Evolutionary conservation across 1,140 invertebrate species (phyloP).

Genomic region (Yoshiicerus persimilis): DNA sequence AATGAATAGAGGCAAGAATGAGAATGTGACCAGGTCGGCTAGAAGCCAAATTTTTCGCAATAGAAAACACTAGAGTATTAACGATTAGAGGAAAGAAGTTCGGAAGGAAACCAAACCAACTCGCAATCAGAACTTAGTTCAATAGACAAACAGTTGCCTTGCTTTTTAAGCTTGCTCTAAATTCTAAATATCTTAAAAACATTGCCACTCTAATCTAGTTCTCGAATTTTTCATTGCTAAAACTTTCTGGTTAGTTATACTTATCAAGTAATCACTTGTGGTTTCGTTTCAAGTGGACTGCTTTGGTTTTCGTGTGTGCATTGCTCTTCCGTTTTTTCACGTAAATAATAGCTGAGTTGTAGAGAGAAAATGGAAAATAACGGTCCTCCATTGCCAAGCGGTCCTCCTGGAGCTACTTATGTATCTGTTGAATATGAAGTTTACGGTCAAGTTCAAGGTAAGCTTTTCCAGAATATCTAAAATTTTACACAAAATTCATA

Average conservation of each 20-base stretch:
- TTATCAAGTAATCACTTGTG: neutral
- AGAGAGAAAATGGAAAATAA: neutral
- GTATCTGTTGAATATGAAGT: conserved; percentile 85
- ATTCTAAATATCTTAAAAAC: conserved; percentile 4
- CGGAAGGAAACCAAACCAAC: neutral
- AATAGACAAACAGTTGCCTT: conserved; percentile 2
- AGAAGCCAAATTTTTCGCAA: conserved; percentile 10
- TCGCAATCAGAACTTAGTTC: neutral
- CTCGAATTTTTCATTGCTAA: neutral
- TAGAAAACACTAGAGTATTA: conserved; percentile 1
- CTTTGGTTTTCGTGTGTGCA: neutral
- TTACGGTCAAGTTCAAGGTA: conserved; percentile 84
- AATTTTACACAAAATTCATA: too few species aligned
- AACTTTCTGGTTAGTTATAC: neutral
- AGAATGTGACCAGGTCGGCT: conserved; percentile 19
- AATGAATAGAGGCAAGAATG: neutral
- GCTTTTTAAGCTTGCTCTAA: conserved; percentile 14
- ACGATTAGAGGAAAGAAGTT: neutral
- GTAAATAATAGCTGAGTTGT: neutral
- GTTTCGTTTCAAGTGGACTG: neutral
- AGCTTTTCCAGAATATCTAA: neutral
- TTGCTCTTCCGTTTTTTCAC: neutral
- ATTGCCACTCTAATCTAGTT: neutral
- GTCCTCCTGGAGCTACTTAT: conserved; percentile 53
- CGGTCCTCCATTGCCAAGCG: neutral